Base-by-base conservation (phyloP, 2,888 invertebrate species). In the Archips crataeganus region DNA sequence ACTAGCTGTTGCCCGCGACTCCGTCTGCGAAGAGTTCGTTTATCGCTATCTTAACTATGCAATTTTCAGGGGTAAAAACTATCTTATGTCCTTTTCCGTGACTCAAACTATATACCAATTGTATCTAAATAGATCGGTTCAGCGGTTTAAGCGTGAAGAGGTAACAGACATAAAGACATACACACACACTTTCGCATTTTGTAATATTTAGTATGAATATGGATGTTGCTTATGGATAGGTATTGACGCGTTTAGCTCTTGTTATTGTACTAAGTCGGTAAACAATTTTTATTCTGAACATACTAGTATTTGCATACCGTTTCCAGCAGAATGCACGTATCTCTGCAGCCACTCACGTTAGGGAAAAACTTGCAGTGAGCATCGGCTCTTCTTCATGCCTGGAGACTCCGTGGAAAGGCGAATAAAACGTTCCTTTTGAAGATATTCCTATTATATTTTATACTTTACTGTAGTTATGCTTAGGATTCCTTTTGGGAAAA, bases 281-380 rank as follows among this genome's bases (percentile, higher is more conserved):
- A 2, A 5, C 9, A 6, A 2, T 11, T 32, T 32, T 10, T 3
- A 10, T 32, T 2, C 9, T 11, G 8, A 8, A 57, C 32, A 32
- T 57, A 57, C 10, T 0, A 23, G 23, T 23, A 23, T 23, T 32
- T 60, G 13, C 34, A 39, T 59, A 23, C 34, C 75, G 76, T 72
- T 79, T 81, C 79, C 65, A 79, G 82, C 57, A 71, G 42, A 72
- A 74, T 71, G 54, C 54, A 61, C 78, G 71, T 78, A 82, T 70
- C 69, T 78, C 80, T 70, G 69, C 76, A 76, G 74, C 78, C 84
- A 84, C 85, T 88, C 82, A 85, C 81, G 84, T 84, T 79, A 81
- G 84, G 85, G 84, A 84, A 88, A 91, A 89, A 88, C 88, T 90
- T 92, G 90, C 88, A 92, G 84, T 88, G 92, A 93, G 87, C 92